Evolutionary conservation across 2,113 vertebrate species (phyloP), one percentile per base, ranked within the genome.

Genomic region (Bagarius yarrelli): DNA sequence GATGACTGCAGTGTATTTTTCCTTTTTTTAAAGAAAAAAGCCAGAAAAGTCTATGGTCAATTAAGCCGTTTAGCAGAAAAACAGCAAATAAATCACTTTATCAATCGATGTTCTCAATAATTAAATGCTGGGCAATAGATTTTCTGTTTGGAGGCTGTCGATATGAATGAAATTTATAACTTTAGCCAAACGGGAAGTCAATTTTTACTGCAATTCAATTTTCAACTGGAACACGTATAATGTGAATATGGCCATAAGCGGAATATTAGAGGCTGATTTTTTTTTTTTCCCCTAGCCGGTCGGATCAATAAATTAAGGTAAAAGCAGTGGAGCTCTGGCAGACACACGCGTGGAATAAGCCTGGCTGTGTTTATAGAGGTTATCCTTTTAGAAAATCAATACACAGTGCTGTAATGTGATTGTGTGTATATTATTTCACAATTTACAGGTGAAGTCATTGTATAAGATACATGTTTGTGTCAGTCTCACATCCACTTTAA

Each of bases 141-240:
- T 93, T 91, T 89, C 86, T 90, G 91, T 91, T 92, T 91, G 89
- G 90, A 88, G 87, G 81, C 88, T 93, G 92, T 92, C 92, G 92
- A 93, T 93, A 90, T 77, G 18, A 79, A 87, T 86, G 86, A 89
- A 92, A 93, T 92, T 90, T 95, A 93, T 91, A 91, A 91, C 89
- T 84, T 84, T 82, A 91, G 86, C 91, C 86, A 89, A 94, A 92
- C 94, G 95, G 94, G 94, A 95, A 96, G 93, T 89, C 91, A 92
- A 89, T 88, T 94, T 95, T 95, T 94, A 94, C 91, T 89, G 90
- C 92, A 90, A 85, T 93, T 92, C 91, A 89, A 94, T 93, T 91
- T 93, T 90, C 83, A 81, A 91, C 89, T 89, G 88, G 89, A 93
- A 92, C 91, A 92, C 90, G 91, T 91, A 93, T 93, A 88, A 91